These are phyloP conservation scores for Podarcis muralis DNA, from an alignment of 2,113 vertebrate species.

Conservation along the genomic window DNA sequence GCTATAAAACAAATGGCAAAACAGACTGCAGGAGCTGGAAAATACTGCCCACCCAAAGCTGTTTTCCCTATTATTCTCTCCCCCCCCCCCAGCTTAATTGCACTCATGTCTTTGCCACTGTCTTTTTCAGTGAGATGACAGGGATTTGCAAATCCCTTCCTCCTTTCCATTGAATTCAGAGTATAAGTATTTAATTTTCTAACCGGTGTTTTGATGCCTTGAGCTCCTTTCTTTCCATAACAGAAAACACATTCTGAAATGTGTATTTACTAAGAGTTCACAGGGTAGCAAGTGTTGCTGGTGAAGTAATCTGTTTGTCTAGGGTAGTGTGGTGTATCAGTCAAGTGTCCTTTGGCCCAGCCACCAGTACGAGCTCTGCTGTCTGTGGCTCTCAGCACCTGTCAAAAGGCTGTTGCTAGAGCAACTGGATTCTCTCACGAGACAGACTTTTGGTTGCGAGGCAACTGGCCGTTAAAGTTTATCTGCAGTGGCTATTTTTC, in stretches of 20 bases:
- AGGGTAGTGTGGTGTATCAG: constrained; percentile 46
- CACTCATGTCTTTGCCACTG: not conserved
- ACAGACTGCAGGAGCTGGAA: not conserved
- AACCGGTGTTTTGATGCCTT: not conserved
- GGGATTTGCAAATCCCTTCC: not conserved
- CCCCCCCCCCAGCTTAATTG: not conserved
- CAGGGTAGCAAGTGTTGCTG: constrained; percentile 32
- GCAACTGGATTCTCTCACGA: constrained; percentile 68
- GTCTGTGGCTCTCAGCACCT: constrained; percentile 58
- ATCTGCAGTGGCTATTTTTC: constrained; percentile 57
- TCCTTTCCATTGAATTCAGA: not conserved
- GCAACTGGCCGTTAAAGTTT: constrained; percentile 49
- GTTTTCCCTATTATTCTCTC: not conserved
- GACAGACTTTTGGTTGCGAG: constrained; percentile 64
- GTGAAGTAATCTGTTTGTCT: constrained; percentile 68
- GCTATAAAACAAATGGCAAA: not conserved
- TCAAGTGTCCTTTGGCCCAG: constrained; percentile 47
- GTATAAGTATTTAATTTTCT: constrained; percentile 2
- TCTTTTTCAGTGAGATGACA: not conserved
- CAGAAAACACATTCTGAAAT: constrained; percentile 50
- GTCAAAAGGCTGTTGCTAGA: constrained; percentile 70
- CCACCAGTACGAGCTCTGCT: constrained; percentile 39
- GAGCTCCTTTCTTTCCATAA: constrained; percentile 15
- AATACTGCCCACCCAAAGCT: not conserved
- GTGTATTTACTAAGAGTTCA: constrained; percentile 37